Evolutionary conservation across 1,140 invertebrate species (phyloP).

Genomic region (Metopolophium dirhodum): DNA sequence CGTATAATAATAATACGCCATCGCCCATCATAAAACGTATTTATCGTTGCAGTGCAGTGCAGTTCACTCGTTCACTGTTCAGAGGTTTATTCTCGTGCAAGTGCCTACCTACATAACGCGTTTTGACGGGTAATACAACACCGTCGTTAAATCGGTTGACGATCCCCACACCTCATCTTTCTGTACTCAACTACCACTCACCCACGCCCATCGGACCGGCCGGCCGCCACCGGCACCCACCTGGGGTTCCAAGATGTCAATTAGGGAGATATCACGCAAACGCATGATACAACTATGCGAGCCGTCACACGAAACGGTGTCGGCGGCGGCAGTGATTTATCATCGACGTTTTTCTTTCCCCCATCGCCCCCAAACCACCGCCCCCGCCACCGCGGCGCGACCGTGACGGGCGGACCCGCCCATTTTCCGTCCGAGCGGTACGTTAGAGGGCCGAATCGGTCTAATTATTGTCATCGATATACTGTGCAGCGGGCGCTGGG

Average conservation of each 20-base stretch:
- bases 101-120: neutral
- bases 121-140: neutral
- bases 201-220: neutral
- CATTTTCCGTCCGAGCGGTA: slow-evolving; percentile 30
- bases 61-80: neutral
- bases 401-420: neutral
- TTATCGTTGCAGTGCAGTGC: neutral
- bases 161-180: neutral
- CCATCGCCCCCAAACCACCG: neutral
- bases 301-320: neutral
- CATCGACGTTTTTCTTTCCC: slow-evolving; percentile 44
- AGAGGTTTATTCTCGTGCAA: neutral
- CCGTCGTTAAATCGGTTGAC: neutral
- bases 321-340: slow-evolving; percentile 40
- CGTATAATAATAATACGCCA: neutral
- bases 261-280: slow-evolving; percentile 51
- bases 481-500: neutral
- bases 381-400: neutral
- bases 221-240: slow-evolving; percentile 11
- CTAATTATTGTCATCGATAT: slow-evolving; percentile 52
- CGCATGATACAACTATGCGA: neutral
- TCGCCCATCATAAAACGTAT: neutral
- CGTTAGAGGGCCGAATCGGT: neutral
- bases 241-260: slow-evolving; percentile 54
- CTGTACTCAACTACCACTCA: neutral